Percentiles rank a stretch among this genome's conserved stretches.
These are phyloP conservation scores for Teleogryllus occipitalis DNA, from an alignment of 1,140 invertebrate genomes.

Conservation along the genomic window DNA sequence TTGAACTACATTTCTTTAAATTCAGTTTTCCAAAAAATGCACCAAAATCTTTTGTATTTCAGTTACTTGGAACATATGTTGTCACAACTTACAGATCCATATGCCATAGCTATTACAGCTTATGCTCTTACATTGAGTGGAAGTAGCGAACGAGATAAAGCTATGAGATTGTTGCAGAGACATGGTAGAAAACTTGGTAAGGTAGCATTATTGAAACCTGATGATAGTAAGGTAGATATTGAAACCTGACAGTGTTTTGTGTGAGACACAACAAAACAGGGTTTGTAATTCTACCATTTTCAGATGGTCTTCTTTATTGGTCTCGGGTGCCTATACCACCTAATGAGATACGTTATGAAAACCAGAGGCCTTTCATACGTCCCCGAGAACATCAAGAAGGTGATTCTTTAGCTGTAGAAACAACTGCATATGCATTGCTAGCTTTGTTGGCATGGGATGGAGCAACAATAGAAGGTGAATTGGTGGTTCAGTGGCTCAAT, in stretches of 20 bases:
- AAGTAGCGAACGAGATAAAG: slow-evolving; percentile 36
- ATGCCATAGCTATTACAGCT: slow-evolving; percentile 42
- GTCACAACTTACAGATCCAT: slow-evolving; percentile 36
- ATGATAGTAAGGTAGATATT: not conserved
- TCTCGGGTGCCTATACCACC: slow-evolving; percentile 33
- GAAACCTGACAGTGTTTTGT: not conserved
- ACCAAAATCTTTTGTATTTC: no score
- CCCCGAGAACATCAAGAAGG: slow-evolving; percentile 36
- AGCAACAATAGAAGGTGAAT: slow-evolving; percentile 34
- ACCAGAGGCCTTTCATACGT: slow-evolving; percentile 41
- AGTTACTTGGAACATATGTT: slow-evolving; percentile 41
- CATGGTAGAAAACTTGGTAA: slow-evolving; percentile 7
- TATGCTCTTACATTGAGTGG: slow-evolving; percentile 41
- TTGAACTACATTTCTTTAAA: no score
- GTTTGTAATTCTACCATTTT: slow-evolving; percentile 16
- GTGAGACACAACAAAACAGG: not conserved
- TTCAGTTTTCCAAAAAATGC: no score
- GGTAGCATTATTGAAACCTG: not conserved
- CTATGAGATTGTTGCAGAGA: slow-evolving; percentile 31
- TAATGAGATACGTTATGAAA: slow-evolving; percentile 38
- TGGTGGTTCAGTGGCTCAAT: slow-evolving; percentile 51
- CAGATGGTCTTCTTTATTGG: slow-evolving; percentile 45
- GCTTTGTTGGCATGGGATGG: slow-evolving; percentile 41
- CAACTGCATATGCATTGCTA: slow-evolving; percentile 51
- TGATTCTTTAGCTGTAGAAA: slow-evolving; percentile 44